A percentile compares a stretch with the other conserved stretches of the same genome.
Evolutionary conservation across 2,113 vertebrate genomes (phyloP).

Genomic region (Microtus richardsoni): DNA sequence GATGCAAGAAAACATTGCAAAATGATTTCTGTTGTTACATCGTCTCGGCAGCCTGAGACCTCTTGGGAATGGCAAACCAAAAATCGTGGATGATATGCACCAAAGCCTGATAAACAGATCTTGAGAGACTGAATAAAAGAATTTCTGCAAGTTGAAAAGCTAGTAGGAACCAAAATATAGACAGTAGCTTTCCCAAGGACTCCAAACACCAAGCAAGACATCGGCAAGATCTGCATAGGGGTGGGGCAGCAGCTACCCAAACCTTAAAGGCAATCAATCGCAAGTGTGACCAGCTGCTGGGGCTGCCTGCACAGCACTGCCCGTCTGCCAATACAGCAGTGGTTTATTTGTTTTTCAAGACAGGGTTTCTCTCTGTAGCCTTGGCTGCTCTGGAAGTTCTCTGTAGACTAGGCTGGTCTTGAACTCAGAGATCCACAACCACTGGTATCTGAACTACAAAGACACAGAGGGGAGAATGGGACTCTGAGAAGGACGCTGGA

Average conservation of each 20-base stretch:
- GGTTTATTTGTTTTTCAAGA: neutral
- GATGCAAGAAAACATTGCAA: neutral
- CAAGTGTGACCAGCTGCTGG: neutral
- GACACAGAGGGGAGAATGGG: no score
- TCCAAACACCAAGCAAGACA: neutral
- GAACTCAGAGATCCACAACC: neutral
- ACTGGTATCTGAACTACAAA: neutral
- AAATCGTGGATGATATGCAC: no score
- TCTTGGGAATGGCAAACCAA: neutral
- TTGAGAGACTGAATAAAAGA: neutral
- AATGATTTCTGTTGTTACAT: neutral
- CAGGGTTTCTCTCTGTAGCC: neutral
- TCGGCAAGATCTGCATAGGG: no score
- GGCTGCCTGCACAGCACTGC: no score
- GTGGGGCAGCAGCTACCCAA: neutral
- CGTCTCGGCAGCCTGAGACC: neutral
- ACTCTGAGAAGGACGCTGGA: neutral
- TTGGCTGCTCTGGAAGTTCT: neutral
- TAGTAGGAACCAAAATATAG: neutral
- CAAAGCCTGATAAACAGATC: neutral
- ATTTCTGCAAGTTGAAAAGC: neutral
- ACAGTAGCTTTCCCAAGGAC: no score
- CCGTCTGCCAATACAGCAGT: no score
- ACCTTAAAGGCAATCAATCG: neutral
- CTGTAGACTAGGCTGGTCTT: neutral